Conservation (phyloP, 2,888 invertebrate species). For the Nemoura dubitans region DNA sequence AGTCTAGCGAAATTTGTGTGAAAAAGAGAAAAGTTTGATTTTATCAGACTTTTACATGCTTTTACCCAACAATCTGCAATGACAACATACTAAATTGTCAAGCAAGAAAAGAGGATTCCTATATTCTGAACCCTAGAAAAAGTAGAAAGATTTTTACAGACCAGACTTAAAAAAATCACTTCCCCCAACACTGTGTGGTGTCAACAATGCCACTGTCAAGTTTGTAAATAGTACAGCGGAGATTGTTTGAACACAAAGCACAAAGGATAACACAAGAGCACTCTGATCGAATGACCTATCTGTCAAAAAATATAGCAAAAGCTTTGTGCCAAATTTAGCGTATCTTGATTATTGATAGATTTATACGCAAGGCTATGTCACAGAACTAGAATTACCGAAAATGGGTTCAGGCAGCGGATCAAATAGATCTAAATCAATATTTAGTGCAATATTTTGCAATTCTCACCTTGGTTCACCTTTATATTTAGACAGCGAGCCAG, state of each 20-base stretch:
- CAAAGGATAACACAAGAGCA: not conserved
- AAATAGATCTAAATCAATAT: not conserved
- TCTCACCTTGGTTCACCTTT: conserved; percentile 12
- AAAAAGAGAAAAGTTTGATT: no score
- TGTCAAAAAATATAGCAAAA: not conserved
- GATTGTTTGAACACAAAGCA: not conserved
- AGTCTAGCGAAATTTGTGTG: no score
- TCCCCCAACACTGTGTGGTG: not conserved
- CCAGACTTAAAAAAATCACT: not conserved
- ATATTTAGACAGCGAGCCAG: not conserved
- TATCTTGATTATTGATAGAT: not conserved
- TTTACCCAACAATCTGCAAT: no score
- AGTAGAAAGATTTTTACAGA: not conserved
- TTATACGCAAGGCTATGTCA: not conserved
- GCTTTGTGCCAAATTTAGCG: not conserved
- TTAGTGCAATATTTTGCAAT: not conserved
- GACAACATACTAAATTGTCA: no score
- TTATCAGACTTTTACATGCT: no score
- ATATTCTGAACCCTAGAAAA: not conserved
- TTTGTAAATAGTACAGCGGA: not conserved
- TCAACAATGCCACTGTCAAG: not conserved
- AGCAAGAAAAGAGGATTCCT: no score
- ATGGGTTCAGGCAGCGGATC: not conserved
- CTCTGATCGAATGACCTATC: not conserved
- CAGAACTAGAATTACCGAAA: not conserved